Evolutionary conservation across 2,113 vertebrate genomes (phyloP), one percentile per base, ranked within the genome.

Genomic region (Oreochromis niloticus): DNA sequence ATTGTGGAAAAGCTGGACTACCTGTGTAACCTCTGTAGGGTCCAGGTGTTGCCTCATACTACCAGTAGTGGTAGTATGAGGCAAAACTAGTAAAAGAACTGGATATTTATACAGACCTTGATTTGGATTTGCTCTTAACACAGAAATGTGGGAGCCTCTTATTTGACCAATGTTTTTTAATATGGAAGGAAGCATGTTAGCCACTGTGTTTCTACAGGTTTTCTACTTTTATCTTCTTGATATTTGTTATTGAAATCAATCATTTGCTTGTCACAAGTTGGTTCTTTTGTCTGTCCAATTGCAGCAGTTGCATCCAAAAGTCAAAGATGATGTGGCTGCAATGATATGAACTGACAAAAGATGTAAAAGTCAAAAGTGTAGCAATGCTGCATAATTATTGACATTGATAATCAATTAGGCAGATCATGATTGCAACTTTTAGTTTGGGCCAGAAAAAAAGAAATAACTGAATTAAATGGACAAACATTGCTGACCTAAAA

Each of bases 161-260:
- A 39, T 68, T 68, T 39, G 34, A 39, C 11, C 1, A 68, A n/a
- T 2, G 6, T n/a, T 13, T 16, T 39, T 68, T 22, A 39, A 68
- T 0, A 68, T 39, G 11, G 1, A 22, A 41, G 11, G 11, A 68
- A 68, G 10, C 19, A 22, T 0, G 10, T 8, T 39, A 22, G 0
- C 61, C 32, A 3, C 4, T 66, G 34, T 1, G 34, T 68, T 68
- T 66, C 9, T 9, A 52, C 9, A 6, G 43, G 43, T 46, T 14
- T 14, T 6, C 27, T 61, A 61, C 27, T 0, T 16, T 61, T 34
- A 34, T 34, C 30, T 61, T 34, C 32, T 63, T 36, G 6, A 63
- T 63, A 66, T 39, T 39, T 66, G 17, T n/a, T 66, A 39, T 39
- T 39, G 61, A 66, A 66, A 13, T 66, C 34, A 22, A 68, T 14